phyloP scores from a whole-genome alignment of 2,888 invertebrate species.

The Cacoxenus indagator region DNA sequence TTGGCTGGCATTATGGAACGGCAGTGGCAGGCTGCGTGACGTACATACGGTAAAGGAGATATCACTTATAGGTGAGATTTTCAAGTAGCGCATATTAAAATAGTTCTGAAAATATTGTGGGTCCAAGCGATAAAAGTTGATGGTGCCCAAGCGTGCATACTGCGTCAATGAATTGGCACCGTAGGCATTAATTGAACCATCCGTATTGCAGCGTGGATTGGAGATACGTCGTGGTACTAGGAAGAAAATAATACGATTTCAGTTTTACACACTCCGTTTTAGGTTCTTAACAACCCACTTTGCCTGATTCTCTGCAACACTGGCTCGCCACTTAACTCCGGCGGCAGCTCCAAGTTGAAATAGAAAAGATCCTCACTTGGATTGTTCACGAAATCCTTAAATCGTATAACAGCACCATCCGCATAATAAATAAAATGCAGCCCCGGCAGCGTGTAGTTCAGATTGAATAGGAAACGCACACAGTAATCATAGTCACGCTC shows the following conservation, averaged over 20 bases:
- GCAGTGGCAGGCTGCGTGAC: conserved; percentile 74
- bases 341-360: conserved; percentile 61
- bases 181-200: conserved; percentile 69
- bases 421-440: conserved; percentile 76
- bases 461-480: conserved; percentile 72
- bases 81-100: conserved; percentile 73
- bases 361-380: conserved; percentile 73
- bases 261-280: not conserved
- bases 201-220: conserved; percentile 75
- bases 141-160: conserved; percentile 76
- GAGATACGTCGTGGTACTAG: conserved; percentile 75
- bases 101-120: conserved; percentile 79
- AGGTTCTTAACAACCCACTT: conserved; percentile 71
- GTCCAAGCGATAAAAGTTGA: conserved; percentile 78
- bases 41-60: conserved; percentile 75
- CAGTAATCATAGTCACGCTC: conserved; percentile 73
- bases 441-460: conserved; percentile 78
- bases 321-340: conserved; percentile 59
- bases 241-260: not conserved
- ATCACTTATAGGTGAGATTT: conserved; percentile 73
- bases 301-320: conserved; percentile 75
- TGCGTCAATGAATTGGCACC: conserved; percentile 73
- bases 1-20: conserved; percentile 70
- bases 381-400: conserved; percentile 75
- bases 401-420: conserved; percentile 75